These are phyloP conservation scores for Hippoglossus stenolepis DNA, from an alignment of 2,113 vertebrate genomes.

Conservation along the genomic window DNA sequence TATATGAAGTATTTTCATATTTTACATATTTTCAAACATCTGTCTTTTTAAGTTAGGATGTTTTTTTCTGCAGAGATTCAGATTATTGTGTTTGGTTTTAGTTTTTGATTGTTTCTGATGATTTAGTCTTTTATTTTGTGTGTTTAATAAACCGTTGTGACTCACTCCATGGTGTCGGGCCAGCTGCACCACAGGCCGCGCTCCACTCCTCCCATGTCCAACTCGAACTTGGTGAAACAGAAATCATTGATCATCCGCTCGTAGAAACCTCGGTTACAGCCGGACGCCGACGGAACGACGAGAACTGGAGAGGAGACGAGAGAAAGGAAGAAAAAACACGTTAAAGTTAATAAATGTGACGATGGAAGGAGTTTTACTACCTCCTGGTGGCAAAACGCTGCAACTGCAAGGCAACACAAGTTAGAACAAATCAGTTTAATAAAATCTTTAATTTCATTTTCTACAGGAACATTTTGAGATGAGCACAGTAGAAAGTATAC, in stretches of 20 bases:
- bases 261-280: conserved; percentile 56
- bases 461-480: no score
- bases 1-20: no score
- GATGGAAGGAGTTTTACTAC: no score
- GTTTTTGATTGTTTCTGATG: no score
- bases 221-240: conserved; percentile 65
- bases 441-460: no score
- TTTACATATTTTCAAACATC: no score
- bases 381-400: neutral
- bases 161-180: conserved; percentile 74
- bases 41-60: no score
- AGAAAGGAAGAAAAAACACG: neutral
- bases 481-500: no score
- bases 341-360: neutral
- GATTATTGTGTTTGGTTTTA: no score
- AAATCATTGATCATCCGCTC: conserved; percentile 51
- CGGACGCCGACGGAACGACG: conserved; percentile 38
- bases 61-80: no score
- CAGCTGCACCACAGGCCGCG: conserved; percentile 78
- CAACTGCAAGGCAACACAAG: conserved; percentile 10
- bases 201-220: conserved; percentile 68
- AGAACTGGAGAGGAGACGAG: conserved; percentile 30
- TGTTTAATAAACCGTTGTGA: conserved; percentile 2
- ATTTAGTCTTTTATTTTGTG: neutral
- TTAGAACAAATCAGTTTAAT: neutral